Evolutionary conservation across 2,797 vertebrate genomes (phyloP), one percentile per base, ranked within the genome.

Genomic region (Pterois miles): DNA sequence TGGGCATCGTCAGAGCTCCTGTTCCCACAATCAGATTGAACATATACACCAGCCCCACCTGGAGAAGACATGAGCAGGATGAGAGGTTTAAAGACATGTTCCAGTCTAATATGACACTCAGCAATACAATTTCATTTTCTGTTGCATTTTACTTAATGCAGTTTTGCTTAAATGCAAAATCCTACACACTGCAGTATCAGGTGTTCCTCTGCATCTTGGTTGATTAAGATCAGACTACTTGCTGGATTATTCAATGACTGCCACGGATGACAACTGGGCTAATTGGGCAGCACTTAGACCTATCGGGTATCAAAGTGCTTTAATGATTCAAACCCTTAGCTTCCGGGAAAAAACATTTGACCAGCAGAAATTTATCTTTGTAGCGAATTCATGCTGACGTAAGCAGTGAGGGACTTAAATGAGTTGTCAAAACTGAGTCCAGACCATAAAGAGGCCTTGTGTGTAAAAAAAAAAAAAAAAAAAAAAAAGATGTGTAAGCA

Each of bases 21-120:
- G 98, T 99, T 27, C 98, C 98, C 0, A 99, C 97, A 0, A 99
- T 99, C 84, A 99, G 95, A 84, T 99, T 99, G 88, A 99, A 99
- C 98, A 99, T 99, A 84, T 99, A 99, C 77, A 99, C 96, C 91
- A 99, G 92, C 20, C 98, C 98, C 46, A 99, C 97, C 98, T 99
- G 70, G 66, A 91, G 36, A 40, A 18, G 54, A 75, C 52, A 69
- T 3, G 9, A 46, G 11, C 11, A 22, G 6, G 3, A 57, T 13
- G 3, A 56, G 5, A 10, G 8, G 20, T 4, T 13, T 3, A 7
- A 40, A 71, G 20, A 34, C 14, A 40, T 6, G 23, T 1, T 25
- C 11, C n/a, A 16, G 46, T 9, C 3, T n/a, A 36, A 34, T 20
- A 14, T 29, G 22, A 38, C 22, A 29, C 22, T 31, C 16, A 38